phyloP scores from a whole-genome alignment of 2,113 vertebrate species.

The Paracanthobrama guichenoti region DNA sequence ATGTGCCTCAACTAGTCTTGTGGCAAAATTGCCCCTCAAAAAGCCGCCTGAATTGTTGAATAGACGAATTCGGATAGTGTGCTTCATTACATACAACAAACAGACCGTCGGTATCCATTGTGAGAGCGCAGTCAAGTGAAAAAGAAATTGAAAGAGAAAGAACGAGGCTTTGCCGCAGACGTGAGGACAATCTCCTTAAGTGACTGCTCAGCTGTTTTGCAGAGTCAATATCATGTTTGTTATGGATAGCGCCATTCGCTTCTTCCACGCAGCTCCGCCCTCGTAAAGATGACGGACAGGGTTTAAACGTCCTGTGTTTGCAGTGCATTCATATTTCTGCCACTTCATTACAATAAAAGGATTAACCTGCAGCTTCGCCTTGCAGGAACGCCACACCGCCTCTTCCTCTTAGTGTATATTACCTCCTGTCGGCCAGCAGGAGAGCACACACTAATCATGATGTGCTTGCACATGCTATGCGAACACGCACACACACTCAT shows the following conservation, averaged over 20 bases:
- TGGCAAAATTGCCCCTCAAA: constrained; percentile 47
- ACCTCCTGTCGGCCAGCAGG: constrained; percentile 46
- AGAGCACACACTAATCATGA: constrained; percentile 58
- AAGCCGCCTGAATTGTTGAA: constrained; percentile 10
- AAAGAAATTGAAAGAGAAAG: not conserved
- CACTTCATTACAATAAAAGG: constrained; percentile 80
- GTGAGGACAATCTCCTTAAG: constrained; percentile 57
- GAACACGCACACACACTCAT: constrained; percentile 1
- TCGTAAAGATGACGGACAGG: constrained; percentile 70
- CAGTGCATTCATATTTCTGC: constrained; percentile 65
- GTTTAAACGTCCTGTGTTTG: constrained; percentile 66
- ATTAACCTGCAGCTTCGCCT: constrained; percentile 69
- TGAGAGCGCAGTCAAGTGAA: not conserved
- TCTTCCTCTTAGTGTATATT: constrained; percentile 61
- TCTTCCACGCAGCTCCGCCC: constrained; percentile 55
- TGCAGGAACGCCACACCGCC: constrained; percentile 62
- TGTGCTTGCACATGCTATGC: constrained; percentile 19
- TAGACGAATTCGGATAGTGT: not conserved
- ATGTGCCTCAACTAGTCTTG: constrained; percentile 50
- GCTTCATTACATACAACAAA: constrained; percentile 11
- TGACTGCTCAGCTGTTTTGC: constrained; percentile 56
- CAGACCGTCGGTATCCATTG: not conserved
- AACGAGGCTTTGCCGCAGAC: constrained; percentile 18
- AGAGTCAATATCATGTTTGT: constrained; percentile 60
- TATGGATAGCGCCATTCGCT: constrained; percentile 59